These are phyloP conservation scores for Lagodon rhomboides DNA, from an alignment of 2,797 vertebrate genomes.

Conservation along the genomic window DNA sequence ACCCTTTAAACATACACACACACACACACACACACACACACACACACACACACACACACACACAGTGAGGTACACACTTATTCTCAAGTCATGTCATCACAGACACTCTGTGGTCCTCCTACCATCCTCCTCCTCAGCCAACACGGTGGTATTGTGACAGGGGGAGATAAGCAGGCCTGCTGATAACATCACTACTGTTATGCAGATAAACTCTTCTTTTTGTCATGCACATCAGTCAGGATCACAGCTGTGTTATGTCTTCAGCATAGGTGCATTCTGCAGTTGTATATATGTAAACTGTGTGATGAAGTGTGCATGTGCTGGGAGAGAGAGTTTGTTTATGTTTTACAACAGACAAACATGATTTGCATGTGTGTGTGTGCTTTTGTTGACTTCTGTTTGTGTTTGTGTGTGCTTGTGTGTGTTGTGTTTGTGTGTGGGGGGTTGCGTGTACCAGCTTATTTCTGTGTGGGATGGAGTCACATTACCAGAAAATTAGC, in stretches of 20 bases:
- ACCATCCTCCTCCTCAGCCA: background rate
- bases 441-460: background rate
- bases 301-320: background rate
- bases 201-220: slow-evolving; percentile 3
- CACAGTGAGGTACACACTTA: background rate
- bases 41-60: background rate
- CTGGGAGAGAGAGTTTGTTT: background rate
- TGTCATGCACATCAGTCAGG: background rate
- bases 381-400: background rate
- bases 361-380: slow-evolving; percentile 55
- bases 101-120: slow-evolving; percentile 1
- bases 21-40: background rate
- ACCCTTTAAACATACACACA: slow-evolving; percentile 12
- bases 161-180: slow-evolving; percentile 23
- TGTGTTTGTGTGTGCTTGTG: background rate
- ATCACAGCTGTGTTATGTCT: slow-evolving; percentile 14
- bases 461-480: slow-evolving; percentile 10
- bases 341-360: background rate
- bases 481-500: background rate
- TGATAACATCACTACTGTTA: slow-evolving; percentile 44
- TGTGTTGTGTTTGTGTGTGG: background rate
- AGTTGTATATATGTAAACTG: background rate
- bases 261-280: background rate
- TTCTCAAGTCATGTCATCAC: background rate
- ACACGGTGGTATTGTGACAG: slow-evolving; percentile 20